A percentile compares a stretch with the other conserved stretches of the same genome.
Conservation (phyloP, 2,797 vertebrate genomes). For the Labroides dimidiatus region DNA sequence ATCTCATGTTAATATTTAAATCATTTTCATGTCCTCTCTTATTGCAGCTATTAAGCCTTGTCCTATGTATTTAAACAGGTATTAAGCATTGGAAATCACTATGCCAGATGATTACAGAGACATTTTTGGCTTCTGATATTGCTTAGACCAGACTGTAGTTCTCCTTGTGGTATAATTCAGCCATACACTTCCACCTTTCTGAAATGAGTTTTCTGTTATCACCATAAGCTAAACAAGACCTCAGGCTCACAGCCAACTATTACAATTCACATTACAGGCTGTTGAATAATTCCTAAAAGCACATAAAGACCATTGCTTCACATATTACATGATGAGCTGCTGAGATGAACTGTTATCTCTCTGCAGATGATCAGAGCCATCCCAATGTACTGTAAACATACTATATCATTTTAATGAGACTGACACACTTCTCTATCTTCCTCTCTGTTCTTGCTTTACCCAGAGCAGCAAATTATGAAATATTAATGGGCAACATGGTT, state of each 20-base stretch:
- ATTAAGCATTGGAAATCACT: constrained; percentile 10
- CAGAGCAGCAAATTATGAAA: constrained; percentile 71
- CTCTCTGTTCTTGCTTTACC: constrained; percentile 60
- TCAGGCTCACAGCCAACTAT: constrained; percentile 5
- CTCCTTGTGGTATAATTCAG: constrained; percentile 17
- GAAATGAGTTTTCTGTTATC: constrained; percentile 14
- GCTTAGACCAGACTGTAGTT: constrained; percentile 19
- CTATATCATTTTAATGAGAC: constrained; percentile 71
- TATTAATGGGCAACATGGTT: constrained; percentile 77
- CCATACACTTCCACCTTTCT: constrained; percentile 10
- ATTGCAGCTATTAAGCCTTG: constrained; percentile 13
- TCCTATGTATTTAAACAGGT: constrained; percentile 23
- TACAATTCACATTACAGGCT: constrained; percentile 11
- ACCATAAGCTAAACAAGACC: constrained; percentile 19
- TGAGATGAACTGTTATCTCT: constrained; percentile 8
- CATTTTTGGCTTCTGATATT: constrained; percentile 15
- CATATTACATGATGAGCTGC: constrained; percentile 14
- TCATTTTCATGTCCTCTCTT: constrained; percentile 22
- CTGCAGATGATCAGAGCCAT: constrained; percentile 41
- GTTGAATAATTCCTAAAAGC: constrained; percentile 14
- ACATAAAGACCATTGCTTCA: neutral
- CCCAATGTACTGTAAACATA: constrained; percentile 53
- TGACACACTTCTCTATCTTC: constrained; percentile 71
- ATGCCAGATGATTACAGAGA: constrained; percentile 21
- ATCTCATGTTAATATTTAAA: constrained; percentile 35